Percentiles rank a stretch among this genome's conserved stretches.
phyloP scores from a whole-genome alignment of 2,113 vertebrate species.

The Psittacara wagleri region DNA sequence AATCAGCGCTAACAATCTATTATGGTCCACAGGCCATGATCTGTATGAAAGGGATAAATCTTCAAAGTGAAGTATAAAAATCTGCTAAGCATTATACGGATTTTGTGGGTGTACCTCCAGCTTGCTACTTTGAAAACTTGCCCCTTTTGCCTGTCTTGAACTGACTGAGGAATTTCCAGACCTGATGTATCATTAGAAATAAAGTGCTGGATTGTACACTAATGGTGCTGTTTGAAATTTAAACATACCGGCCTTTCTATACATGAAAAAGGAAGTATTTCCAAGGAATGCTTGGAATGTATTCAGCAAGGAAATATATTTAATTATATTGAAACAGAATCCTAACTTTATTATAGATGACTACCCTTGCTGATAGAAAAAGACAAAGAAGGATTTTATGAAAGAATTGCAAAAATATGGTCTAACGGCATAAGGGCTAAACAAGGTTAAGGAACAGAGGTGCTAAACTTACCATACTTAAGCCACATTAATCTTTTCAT shows the following conservation, averaged over 20 bases:
- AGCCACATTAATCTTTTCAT: constrained; percentile 57
- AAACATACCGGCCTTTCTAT: constrained; percentile 66
- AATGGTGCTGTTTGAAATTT: constrained; percentile 68
- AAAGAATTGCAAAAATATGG: constrained; percentile 55
- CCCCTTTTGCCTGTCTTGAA: constrained; percentile 43
- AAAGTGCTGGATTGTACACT: constrained; percentile 41
- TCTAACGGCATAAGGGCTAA: neutral
- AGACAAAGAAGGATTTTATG: constrained; percentile 26
- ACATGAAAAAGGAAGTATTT: constrained; percentile 66
- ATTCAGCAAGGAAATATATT: constrained; percentile 65
- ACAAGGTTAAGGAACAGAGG: constrained; percentile 42
- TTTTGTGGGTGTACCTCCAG: constrained; percentile 19
- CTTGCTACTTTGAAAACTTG: constrained; percentile 33
- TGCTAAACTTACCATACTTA: constrained; percentile 33
- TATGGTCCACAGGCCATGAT: neutral
- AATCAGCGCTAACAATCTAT: constrained; percentile 35
- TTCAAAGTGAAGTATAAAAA: constrained; percentile 41
- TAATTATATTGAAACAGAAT: constrained; percentile 77
- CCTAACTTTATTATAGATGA: constrained; percentile 67
- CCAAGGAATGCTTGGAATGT: constrained; percentile 75
- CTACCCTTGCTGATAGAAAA: constrained; percentile 22
- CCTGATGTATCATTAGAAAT: constrained; percentile 50
- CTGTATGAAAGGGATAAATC: constrained; percentile 34
- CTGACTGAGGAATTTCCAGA: constrained; percentile 44
- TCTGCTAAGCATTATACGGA: constrained; percentile 49